phyloP scores from a whole-genome alignment of 2,888 invertebrate genomes.

The Torymus auratus region DNA sequence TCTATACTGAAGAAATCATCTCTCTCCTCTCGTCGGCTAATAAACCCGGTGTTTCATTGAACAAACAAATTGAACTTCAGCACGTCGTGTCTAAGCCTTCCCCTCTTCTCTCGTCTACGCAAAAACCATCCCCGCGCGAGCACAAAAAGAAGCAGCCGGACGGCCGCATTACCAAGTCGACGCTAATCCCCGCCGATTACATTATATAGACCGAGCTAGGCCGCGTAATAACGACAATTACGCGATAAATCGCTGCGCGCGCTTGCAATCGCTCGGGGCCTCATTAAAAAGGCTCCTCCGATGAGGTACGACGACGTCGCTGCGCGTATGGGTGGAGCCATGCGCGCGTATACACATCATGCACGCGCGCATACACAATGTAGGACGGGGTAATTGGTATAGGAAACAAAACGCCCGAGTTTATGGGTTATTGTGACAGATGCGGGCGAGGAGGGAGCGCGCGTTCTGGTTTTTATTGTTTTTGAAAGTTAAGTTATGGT shows the following conservation, averaged over 20 bases:
- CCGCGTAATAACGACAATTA: slow-evolving; percentile 42
- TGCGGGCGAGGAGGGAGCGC: slow-evolving; percentile 61
- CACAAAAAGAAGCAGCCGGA: not conserved
- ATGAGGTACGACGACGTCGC: slow-evolving; percentile 59
- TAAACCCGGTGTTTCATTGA: slow-evolving; percentile 32
- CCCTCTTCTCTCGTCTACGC: not conserved
- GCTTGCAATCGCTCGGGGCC: slow-evolving; percentile 21
- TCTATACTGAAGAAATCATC: too few relatives aligned
- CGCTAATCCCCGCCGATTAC: slow-evolving; percentile 39
- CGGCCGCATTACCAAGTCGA: slow-evolving; percentile 32
- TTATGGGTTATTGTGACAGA: slow-evolving; percentile 75
- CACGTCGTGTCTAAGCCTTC: not conserved
- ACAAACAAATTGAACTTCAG: not conserved
- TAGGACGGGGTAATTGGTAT: slow-evolving; percentile 69
- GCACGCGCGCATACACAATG: slow-evolving; percentile 30
- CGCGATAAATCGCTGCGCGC: slow-evolving; percentile 40
- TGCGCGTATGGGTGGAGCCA: slow-evolving; percentile 51
- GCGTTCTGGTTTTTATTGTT: slow-evolving; percentile 2
- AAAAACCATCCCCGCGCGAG: not conserved
- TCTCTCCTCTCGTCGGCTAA: not conserved
- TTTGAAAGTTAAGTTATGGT: slow-evolving; percentile 27
- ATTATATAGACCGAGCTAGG: not conserved
- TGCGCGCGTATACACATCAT: not conserved
- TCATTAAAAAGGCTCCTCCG: slow-evolving; percentile 19
- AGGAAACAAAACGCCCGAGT: slow-evolving; percentile 74